Evolutionary conservation across 2,113 vertebrate species (phyloP).

Genomic region (Mugil cephalus): DNA sequence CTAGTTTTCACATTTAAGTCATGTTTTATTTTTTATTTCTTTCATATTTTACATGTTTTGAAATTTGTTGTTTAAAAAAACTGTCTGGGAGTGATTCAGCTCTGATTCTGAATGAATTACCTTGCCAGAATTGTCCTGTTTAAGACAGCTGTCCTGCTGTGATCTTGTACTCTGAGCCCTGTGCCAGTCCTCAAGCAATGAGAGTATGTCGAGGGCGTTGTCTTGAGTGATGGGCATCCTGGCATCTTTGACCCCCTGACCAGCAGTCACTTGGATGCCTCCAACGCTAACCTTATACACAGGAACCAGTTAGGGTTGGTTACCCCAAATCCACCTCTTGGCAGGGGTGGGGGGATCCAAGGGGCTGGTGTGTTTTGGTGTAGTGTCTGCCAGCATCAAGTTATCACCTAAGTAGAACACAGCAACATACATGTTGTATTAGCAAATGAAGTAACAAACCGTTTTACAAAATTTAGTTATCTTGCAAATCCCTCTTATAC

Average conservation of each 20-base stretch:
- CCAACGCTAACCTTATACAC: conserved; percentile 3
- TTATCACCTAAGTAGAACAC: conserved; percentile 29
- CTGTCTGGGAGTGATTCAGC: no score
- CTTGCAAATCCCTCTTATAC: no score
- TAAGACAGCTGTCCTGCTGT: conserved; percentile 66
- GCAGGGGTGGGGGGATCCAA: not conserved
- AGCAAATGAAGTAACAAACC: no score
- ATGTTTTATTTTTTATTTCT: no score
- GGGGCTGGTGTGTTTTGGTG: not conserved
- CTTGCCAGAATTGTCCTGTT: conserved; percentile 36
- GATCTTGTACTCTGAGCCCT: conserved; percentile 53
- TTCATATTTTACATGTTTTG: no score
- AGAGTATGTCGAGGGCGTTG: conserved; percentile 90
- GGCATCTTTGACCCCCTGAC: conserved; percentile 81
- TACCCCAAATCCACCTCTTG: conserved; percentile 37
- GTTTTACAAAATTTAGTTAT: no score
- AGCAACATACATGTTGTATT: not conserved
- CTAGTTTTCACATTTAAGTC: no score
- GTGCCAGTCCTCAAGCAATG: conserved; percentile 92
- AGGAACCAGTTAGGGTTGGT: not conserved
- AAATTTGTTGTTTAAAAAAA: no score
- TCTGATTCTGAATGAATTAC: conserved; percentile 1
- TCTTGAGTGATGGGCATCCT: conserved; percentile 97
- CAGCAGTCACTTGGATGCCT: conserved; percentile 17
- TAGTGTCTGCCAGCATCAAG: conserved; percentile 26